Conservation (phyloP, 1,140 invertebrate genomes). For the Probaryconus sp. region DNA sequence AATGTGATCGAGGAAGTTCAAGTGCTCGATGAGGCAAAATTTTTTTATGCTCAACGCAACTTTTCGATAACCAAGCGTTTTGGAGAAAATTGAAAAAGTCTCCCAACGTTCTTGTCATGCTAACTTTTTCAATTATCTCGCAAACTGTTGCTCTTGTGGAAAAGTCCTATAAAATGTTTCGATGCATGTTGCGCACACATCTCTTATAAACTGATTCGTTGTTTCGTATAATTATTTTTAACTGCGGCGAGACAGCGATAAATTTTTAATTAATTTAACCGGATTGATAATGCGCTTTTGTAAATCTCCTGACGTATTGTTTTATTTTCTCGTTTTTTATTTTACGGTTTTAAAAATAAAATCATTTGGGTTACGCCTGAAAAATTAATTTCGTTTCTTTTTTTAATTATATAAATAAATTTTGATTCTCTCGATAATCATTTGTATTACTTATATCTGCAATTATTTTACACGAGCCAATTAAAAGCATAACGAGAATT, state of each 20-base stretch:
- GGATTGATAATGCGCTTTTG: too few relatives aligned
- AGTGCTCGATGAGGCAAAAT: slow-evolving; percentile 30
- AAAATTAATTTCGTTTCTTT: too few relatives aligned
- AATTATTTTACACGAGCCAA: too few relatives aligned
- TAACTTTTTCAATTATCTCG: slow-evolving; percentile 61
- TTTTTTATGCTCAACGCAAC: slow-evolving; percentile 42
- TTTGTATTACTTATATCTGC: too few relatives aligned
- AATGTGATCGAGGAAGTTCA: slow-evolving; percentile 46
- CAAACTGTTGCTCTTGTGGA: slow-evolving; percentile 56
- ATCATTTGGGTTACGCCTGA: too few relatives aligned
- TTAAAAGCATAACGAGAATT: too few relatives aligned
- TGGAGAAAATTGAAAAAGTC: slow-evolving; percentile 58
- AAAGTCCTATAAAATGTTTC: slow-evolving; percentile 48
- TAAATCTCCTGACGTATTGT: too few relatives aligned
- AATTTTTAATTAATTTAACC: too few relatives aligned
- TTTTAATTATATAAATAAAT: too few relatives aligned
- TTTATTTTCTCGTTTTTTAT: too few relatives aligned
- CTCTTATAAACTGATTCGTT: slow-evolving; percentile 21
- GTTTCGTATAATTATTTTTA: slow-evolving; percentile 3
- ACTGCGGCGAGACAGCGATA: not conserved
- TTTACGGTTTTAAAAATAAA: too few relatives aligned
- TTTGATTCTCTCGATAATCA: too few relatives aligned
- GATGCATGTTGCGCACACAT: slow-evolving; percentile 34
- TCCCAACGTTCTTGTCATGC: slow-evolving; percentile 48
- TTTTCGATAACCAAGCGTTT: slow-evolving; percentile 58